Evolutionary conservation across 2,113 vertebrate genomes (phyloP).

Genomic region (Amphiprion percula): DNA sequence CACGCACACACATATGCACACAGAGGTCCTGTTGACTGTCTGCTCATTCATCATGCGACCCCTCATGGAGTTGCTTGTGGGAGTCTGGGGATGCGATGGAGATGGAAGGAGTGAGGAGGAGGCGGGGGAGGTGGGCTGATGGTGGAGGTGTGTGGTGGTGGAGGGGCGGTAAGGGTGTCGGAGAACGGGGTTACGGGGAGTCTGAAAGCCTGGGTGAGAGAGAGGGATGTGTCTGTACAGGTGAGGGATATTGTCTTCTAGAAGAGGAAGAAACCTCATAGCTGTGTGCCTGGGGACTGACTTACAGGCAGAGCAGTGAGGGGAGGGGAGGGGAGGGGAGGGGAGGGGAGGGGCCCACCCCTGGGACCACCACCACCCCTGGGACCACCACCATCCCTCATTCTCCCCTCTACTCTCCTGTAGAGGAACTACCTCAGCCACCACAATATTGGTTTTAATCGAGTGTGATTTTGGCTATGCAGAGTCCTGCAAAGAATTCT

Average conservation of each 20-base stretch:
- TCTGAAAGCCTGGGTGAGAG: constrained; percentile 37
- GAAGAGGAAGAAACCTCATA: constrained; percentile 40
- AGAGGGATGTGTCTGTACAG: constrained; percentile 39
- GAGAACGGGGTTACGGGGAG: constrained; percentile 37
- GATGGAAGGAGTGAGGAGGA: constrained; percentile 87
- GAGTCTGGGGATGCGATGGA: constrained; percentile 87
- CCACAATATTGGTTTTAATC: constrained; percentile 15
- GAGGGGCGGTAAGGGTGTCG: constrained; percentile 50
- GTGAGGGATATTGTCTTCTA: constrained; percentile 13
- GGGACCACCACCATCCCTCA: constrained; percentile 25
- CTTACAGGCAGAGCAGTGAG: constrained; percentile 29
- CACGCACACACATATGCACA: constrained; percentile 66
- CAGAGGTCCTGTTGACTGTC: constrained; percentile 83
- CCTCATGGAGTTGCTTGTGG: constrained; percentile 92
- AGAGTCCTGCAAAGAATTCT: constrained; percentile 10
- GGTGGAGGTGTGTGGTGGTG: constrained; percentile 62
- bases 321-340: neutral
- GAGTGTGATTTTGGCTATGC: constrained; percentile 15
- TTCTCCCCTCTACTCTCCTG: neutral
- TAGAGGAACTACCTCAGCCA: neutral
- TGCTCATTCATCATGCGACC: constrained; percentile 92
- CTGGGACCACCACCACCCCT: constrained; percentile 33
- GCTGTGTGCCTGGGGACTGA: constrained; percentile 56
- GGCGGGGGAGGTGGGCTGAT: constrained; percentile 80
- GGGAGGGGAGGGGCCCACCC: neutral